Evolutionary conservation across 2,113 vertebrate genomes (phyloP), one percentile per base, ranked within the genome.

Genomic region (Cygnus buccinator): DNA sequence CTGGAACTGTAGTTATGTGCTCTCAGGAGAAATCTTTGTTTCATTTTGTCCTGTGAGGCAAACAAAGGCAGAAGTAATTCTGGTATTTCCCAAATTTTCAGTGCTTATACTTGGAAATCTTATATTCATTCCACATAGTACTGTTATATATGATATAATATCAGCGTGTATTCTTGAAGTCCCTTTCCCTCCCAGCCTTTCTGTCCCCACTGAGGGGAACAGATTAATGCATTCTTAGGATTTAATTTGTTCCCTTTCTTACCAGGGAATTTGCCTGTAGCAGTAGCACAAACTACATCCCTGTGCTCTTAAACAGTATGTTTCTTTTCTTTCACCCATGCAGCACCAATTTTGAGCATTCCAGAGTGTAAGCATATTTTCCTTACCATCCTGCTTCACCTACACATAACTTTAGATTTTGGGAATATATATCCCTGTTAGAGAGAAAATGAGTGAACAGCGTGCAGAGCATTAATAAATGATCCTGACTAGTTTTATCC

Each of bases 381-480:
- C 50, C 52, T 80, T 93, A 18, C n/a, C 2, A 6, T 61, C 11
- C 18, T 50, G 62, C 48, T 83, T 92, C 41, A 78, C 23, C 48
- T 78, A 31, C 2, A 1, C 41, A 8, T 57, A 29, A 19, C 12
- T 59, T 87, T 43, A 84, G 76, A 94, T 75, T 77, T 83, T 82
- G 54, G 19, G 50, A 66, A 8, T 68, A 19, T 57, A 21, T 39
- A 29, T 77, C 9, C n/a, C 25, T 23, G 33, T 82, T 84, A 63
- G 67, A 71, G n/a, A 91, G 43, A 66, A 92, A 81, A 81, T 39
- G 17, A 66, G 15, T 59, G 20, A 83, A 63, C 29, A 95, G 41
- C 33, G n/a, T 75, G 46, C 41, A 74, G 62, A 91, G 28, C 33
- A 10, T 48, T 87, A 89, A 75, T 55, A 87, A 92, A 74, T 94